Evolutionary conservation across 1,140 invertebrate species (phyloP).

Genomic region (Pectinophora gossypiella): DNA sequence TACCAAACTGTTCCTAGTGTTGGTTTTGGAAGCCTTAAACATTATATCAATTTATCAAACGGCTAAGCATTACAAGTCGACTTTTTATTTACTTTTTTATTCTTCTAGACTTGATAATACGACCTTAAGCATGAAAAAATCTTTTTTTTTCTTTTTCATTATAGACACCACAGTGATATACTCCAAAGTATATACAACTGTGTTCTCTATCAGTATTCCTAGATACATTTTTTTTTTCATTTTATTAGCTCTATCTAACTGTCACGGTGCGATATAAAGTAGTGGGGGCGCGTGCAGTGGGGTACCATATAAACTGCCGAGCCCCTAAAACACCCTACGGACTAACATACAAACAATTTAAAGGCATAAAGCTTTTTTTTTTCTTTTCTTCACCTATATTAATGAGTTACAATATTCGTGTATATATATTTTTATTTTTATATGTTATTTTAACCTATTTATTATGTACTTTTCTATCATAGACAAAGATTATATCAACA

Average conservation of each 20-base stretch:
- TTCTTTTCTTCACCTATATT: conserved; percentile 59
- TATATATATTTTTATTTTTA: conserved; percentile 75
- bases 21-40: conserved; percentile 47
- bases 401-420: conserved; percentile 68
- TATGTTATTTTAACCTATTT: conserved; percentile 63
- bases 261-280: conserved; percentile 54
- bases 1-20: conserved; percentile 35
- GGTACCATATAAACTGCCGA: conserved; percentile 34
- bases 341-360: conserved; percentile 70
- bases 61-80: conserved; percentile 36
- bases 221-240: conserved; percentile 39
- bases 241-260: conserved; percentile 51
- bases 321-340: conserved; percentile 46
- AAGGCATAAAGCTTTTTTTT: conserved; percentile 69
- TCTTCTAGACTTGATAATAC: conserved; percentile 51
- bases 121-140: conserved; percentile 45
- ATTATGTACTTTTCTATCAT: conserved; percentile 65
- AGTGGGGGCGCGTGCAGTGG: conserved; percentile 29
- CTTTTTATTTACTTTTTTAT: conserved; percentile 29
- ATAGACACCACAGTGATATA: conserved; percentile 26
- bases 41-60: conserved; percentile 43
- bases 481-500: conserved; percentile 69
- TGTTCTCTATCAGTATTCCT: conserved; percentile 27
- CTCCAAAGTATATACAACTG: conserved; percentile 16
- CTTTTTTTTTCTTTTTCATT: conserved; percentile 15